Conservation (phyloP, 1,140 invertebrate species). For the Phymorhynchus buccinoides region DNA sequence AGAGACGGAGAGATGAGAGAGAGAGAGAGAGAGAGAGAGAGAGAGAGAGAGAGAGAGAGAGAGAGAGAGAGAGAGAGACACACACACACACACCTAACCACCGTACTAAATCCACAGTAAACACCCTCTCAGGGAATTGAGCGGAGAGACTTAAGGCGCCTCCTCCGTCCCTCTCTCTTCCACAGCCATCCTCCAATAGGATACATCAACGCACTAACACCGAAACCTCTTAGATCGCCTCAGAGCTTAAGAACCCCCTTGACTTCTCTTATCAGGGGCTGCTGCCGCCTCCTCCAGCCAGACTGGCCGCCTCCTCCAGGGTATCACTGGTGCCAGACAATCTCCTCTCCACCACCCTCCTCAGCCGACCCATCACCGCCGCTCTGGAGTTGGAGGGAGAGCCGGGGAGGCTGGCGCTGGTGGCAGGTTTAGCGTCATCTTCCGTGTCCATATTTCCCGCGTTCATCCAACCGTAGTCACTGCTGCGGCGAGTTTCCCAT, state of each 20-base stretch:
- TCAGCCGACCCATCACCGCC: constrained; percentile 1
- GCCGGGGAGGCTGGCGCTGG: not conserved
- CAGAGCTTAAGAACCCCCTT: not conserved
- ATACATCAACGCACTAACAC: not conserved
- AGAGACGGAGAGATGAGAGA: no score
- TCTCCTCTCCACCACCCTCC: constrained; percentile 31
- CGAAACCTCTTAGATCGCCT: not conserved
- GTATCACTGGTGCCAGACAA: not conserved
- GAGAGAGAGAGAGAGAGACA: no score
- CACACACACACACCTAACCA: no score
- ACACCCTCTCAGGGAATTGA: no score
- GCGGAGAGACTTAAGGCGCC: not conserved
- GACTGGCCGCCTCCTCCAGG: not conserved
- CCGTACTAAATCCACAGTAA: no score
- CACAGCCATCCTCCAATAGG: not conserved
- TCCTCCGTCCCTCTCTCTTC: not conserved
- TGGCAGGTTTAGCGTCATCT: no score
- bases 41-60: no score
- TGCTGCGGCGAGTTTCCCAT: not conserved
- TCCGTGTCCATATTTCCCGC: no score
- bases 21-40: no score
- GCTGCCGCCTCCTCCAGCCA: not conserved
- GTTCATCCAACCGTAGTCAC: not conserved
- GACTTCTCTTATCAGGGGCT: not conserved
- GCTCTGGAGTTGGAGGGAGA: not conserved